These are phyloP conservation scores for Labeo rohita DNA, from an alignment of 2,113 vertebrate genomes.

Conservation along the genomic window DNA sequence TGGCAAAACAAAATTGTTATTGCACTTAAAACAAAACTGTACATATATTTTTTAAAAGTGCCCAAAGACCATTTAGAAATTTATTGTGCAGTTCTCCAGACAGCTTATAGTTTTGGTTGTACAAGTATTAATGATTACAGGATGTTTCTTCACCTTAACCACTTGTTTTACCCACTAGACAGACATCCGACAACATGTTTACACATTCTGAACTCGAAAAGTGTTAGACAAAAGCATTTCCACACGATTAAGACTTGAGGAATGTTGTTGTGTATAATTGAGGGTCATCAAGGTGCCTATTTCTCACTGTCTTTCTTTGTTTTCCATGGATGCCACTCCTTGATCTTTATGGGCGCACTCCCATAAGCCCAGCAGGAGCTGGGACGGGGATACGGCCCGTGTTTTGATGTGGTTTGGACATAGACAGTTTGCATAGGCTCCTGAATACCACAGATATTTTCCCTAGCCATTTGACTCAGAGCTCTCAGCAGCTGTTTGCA, in stretches of 20 bases:
- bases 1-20: too few relatives aligned
- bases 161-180: slow-evolving; percentile 17
- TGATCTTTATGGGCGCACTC: slow-evolving; percentile 18
- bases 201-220: not conserved
- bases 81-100: not conserved
- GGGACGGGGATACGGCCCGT: not conserved
- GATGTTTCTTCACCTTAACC: slow-evolving; percentile 29
- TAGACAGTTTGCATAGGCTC: slow-evolving; percentile 35
- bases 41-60: not conserved
- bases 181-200: slow-evolving; percentile 36
- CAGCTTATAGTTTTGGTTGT: slow-evolving; percentile 8
- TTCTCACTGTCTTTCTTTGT: not conserved
- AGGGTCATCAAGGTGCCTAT: slow-evolving; percentile 32
- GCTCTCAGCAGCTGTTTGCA: slow-evolving; percentile 46
- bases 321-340: slow-evolving; percentile 33
- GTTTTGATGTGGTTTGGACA: slow-evolving; percentile 58
- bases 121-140: slow-evolving; percentile 34
- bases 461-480: not conserved
- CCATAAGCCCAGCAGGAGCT: slow-evolving; percentile 46
- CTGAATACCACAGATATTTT: slow-evolving; percentile 52
- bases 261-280: slow-evolving; percentile 58
- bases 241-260: slow-evolving; percentile 35
- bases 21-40: not conserved
- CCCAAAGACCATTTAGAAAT: not conserved
- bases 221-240: slow-evolving; percentile 19